phyloP scores from a whole-genome alignment of 2,888 invertebrate genomes.

The Halictus ligatus region DNA sequence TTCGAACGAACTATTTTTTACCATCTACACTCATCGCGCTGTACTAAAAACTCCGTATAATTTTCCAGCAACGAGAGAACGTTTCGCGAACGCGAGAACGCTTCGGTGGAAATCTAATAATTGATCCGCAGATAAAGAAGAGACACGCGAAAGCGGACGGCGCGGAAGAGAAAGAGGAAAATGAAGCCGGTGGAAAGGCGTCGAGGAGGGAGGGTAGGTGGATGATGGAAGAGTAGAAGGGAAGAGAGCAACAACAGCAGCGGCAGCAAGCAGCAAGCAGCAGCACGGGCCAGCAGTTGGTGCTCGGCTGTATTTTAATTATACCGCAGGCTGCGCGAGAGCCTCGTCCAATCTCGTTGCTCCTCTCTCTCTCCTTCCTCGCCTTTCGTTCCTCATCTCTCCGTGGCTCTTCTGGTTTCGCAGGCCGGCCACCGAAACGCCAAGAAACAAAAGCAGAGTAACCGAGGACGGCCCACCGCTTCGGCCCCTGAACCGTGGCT shows the following conservation, averaged over 20 bases:
- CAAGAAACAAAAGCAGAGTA: conserved; percentile 72
- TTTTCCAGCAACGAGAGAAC: not conserved
- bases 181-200: conserved; percentile 21
- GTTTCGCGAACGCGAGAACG: not conserved
- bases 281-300: conserved; percentile 78
- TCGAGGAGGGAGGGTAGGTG: conserved; percentile 26
- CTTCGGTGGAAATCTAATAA: conserved; percentile 1
- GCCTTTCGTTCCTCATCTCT: conserved; percentile 46
- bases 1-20: not conserved
- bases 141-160: not conserved
- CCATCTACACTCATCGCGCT: not conserved
- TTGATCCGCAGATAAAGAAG: not conserved
- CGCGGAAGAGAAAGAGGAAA: conserved; percentile 25
- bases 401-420: conserved; percentile 53
- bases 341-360: conserved; percentile 76
- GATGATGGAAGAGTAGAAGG: conserved; percentile 61
- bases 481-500: conserved; percentile 69
- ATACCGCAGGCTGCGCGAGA: conserved; percentile 75
- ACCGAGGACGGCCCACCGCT: conserved; percentile 75
- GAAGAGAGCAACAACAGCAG: conserved; percentile 59
- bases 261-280: conserved; percentile 39
- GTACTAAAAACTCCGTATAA: not conserved
- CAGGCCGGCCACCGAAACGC: conserved; percentile 69
- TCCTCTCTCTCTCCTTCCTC: conserved; percentile 63
- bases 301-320: conserved; percentile 82